Conservation (phyloP, 1,140 invertebrate species). For the Drosophila kikkawai region DNA sequence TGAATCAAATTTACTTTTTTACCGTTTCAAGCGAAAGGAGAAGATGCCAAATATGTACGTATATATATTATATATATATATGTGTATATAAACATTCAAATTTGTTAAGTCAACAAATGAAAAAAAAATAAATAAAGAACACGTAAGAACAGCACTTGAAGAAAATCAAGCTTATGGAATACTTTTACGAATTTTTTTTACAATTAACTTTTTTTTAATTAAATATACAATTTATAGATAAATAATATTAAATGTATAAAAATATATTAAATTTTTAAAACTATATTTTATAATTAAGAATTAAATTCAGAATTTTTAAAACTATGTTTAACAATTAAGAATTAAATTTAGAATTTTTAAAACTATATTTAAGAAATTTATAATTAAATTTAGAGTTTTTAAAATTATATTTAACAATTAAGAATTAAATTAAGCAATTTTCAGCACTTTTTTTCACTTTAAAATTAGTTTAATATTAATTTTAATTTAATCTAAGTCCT, state of each 20-base stretch:
- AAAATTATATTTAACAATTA: not conserved
- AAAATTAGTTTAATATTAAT: not conserved
- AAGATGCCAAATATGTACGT: constrained; percentile 37
- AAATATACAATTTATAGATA: no score
- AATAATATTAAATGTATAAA: not conserved
- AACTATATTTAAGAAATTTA: not conserved
- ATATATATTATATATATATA: constrained; percentile 22
- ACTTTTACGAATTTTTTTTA: not conserved
- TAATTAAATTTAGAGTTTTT: not conserved
- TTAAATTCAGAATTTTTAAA: not conserved
- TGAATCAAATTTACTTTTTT: constrained; percentile 84
- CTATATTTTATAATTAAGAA: not conserved
- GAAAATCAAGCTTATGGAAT: not conserved
- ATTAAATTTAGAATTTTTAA: not conserved
- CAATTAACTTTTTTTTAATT: no score
- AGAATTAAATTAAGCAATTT: not conserved
- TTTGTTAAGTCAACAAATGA: constrained; percentile 22
- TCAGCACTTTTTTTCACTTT: no score
- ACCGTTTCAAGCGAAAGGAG: constrained; percentile 84
- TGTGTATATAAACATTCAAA: constrained; percentile 9
- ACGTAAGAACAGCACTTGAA: not conserved
- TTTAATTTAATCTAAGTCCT: not conserved
- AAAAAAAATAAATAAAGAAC: not conserved
- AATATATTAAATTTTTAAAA: not conserved
- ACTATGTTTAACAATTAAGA: not conserved